A percentile compares a stretch with the other conserved stretches of the same genome.
Evolutionary conservation across 2,888 invertebrate species (phyloP).

Genomic region (Drosophila neonasuta): DNA sequence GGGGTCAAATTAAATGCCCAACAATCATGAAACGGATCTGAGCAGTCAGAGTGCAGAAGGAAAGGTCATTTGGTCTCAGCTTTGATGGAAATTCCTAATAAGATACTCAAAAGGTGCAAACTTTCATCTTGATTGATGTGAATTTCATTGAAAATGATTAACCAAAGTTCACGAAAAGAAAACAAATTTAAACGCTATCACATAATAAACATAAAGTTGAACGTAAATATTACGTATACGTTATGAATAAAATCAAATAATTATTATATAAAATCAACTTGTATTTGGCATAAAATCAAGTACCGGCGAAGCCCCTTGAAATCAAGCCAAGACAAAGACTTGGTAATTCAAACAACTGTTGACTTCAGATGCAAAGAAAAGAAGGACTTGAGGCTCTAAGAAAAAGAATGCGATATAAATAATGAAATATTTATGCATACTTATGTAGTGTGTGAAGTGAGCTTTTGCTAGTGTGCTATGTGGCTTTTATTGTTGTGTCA

Average conservation of each 20-base stretch:
- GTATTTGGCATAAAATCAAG: constrained; percentile 17
- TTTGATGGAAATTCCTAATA: background rate
- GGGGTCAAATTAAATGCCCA: constrained; percentile 1
- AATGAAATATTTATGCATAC: constrained; percentile 70
- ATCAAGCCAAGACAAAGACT: constrained; percentile 53
- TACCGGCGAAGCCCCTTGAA: constrained; percentile 37
- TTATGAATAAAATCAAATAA: background rate
- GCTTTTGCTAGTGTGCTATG: constrained; percentile 29
- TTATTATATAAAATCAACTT: constrained; percentile 6
- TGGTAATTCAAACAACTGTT: constrained; percentile 48
- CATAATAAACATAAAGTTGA: constrained; percentile 18
- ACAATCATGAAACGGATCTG: background rate
- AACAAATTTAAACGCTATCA: constrained; percentile 24
- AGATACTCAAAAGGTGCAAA: constrained; percentile 10
- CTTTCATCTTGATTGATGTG: constrained; percentile 43
- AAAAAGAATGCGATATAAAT: constrained; percentile 69
- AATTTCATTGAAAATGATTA: constrained; percentile 41
- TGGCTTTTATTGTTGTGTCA: constrained; percentile 58
- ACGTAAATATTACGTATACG: background rate
- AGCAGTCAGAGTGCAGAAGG: background rate
- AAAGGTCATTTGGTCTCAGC: constrained; percentile 22
- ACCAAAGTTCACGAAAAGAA: constrained; percentile 3
- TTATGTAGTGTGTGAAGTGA: constrained; percentile 22
- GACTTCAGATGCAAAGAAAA: constrained; percentile 45
- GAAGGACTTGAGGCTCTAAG: constrained; percentile 33